These are phyloP conservation scores for Stichodactyla mertensii DNA, from an alignment of 64 coral and sea anemone species.

Conservation along the genomic window DNA sequence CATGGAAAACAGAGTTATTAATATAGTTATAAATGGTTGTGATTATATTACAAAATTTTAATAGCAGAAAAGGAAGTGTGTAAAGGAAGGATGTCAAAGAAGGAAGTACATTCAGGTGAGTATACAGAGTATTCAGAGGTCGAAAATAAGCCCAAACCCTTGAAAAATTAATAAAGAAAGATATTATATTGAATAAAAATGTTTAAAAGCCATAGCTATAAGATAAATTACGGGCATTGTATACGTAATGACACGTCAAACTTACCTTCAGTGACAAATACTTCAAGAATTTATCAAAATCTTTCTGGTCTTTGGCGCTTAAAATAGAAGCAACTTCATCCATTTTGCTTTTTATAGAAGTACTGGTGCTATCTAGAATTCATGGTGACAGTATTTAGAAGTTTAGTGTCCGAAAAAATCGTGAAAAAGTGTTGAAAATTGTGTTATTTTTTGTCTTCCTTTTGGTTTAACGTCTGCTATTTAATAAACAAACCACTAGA, in stretches of 20 bases:
- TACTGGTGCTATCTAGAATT: neutral
- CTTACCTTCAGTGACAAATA: conserved; percentile 89
- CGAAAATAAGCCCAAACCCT: neutral
- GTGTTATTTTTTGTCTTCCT: neutral
- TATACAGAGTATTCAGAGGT: neutral
- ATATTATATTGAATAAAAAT: neutral
- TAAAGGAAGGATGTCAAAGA: neutral
- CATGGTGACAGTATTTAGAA: neutral
- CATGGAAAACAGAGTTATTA: no score
- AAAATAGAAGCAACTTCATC: conserved; percentile 22
- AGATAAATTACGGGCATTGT: neutral
- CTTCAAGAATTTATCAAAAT: conserved; percentile 94
- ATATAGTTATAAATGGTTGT: no score
- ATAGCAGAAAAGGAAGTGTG: no score
- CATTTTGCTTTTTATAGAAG: conserved; percentile 36
- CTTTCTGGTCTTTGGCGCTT: conserved; percentile 64
- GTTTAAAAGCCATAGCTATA: neutral
- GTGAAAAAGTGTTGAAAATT: neutral
- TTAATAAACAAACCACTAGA: neutral
- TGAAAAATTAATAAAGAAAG: neutral
- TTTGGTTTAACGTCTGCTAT: neutral
- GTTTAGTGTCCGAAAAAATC: neutral
- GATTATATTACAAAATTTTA: no score
- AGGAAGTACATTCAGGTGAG: neutral
- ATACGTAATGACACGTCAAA: neutral